Evolutionary conservation across 1,140 invertebrate species (phyloP).

Genomic region (Orussus abietinus): DNA sequence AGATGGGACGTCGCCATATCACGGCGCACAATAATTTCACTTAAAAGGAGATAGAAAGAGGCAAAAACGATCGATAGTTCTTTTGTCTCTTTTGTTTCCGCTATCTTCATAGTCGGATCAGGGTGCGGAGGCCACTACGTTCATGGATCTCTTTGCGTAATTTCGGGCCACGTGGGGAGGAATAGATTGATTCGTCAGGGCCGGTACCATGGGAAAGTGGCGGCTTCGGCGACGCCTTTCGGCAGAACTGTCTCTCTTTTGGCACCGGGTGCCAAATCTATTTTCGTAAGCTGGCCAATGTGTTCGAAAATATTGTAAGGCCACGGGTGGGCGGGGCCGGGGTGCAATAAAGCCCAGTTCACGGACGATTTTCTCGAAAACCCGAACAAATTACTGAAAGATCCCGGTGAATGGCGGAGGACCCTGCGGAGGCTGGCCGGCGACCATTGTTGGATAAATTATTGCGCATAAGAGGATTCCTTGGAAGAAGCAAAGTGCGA

Average conservation of each 20-base stretch:
- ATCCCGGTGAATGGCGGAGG: slow-evolving; percentile 28
- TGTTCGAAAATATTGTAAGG: slow-evolving; percentile 33
- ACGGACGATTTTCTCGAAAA: slow-evolving; percentile 23
- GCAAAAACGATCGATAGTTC: too few relatives aligned
- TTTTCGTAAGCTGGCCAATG: slow-evolving; percentile 9
- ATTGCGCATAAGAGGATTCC: slow-evolving; percentile 28
- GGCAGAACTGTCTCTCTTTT: too few relatives aligned
- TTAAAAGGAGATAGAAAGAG: too few relatives aligned
- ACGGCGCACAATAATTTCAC: too few relatives aligned
- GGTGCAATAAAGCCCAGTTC: not conserved
- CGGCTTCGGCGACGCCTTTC: not conserved
- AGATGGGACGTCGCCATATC: too few relatives aligned
- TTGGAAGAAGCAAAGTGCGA: slow-evolving; percentile 21
- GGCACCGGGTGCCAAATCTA: slow-evolving; percentile 8
- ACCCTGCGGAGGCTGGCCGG: slow-evolving; percentile 21
- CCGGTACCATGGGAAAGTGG: too few relatives aligned
- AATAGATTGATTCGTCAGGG: too few relatives aligned
- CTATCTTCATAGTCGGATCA: too few relatives aligned
- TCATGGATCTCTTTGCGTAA: too few relatives aligned
- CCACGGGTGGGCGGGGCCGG: slow-evolving; percentile 1
- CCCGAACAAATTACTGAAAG: slow-evolving; percentile 38
- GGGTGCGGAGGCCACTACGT: too few relatives aligned
- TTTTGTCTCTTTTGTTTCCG: too few relatives aligned
- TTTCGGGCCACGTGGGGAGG: too few relatives aligned
- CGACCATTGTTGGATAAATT: slow-evolving; percentile 40